Conservation (phyloP, 2,113 vertebrate species). For the Cinclus mexicanus region DNA sequence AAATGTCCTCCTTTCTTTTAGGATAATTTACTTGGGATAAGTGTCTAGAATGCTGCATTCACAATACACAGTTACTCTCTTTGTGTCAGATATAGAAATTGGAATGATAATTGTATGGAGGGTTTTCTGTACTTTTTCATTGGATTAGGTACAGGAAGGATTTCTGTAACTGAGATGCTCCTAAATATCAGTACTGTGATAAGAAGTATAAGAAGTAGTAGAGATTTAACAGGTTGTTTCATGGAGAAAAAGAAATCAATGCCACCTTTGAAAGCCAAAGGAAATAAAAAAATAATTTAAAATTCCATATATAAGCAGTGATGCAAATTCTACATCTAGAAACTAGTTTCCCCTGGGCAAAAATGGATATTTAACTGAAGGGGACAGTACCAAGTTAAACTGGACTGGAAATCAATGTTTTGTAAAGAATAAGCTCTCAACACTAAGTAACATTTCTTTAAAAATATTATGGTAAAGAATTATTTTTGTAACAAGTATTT, state of each 20-base stretch:
- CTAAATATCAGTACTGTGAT: background rate
- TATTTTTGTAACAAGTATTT: slow-evolving; percentile 14
- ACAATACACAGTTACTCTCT: background rate
- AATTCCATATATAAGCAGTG: background rate
- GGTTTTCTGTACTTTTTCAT: background rate
- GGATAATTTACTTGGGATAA: background rate
- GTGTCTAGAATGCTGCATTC: background rate
- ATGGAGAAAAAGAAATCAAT: background rate
- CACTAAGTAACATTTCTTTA: background rate
- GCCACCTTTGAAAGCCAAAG: background rate
- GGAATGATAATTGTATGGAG: background rate
- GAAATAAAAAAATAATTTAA: background rate
- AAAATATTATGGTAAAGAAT: background rate
- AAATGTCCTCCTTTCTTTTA: background rate
- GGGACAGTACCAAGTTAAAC: background rate
- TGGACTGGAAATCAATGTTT: background rate
- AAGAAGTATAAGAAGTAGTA: background rate
- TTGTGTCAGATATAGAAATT: background rate
- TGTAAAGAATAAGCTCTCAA: background rate
- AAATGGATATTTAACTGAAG: background rate
- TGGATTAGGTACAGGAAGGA: background rate
- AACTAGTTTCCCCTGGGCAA: background rate
- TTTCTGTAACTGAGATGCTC: background rate
- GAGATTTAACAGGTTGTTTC: background rate
- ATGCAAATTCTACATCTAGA: background rate